Evolutionary conservation across 2,113 vertebrate genomes (phyloP).

Genomic region (Brienomyrus brachyistius): DNA sequence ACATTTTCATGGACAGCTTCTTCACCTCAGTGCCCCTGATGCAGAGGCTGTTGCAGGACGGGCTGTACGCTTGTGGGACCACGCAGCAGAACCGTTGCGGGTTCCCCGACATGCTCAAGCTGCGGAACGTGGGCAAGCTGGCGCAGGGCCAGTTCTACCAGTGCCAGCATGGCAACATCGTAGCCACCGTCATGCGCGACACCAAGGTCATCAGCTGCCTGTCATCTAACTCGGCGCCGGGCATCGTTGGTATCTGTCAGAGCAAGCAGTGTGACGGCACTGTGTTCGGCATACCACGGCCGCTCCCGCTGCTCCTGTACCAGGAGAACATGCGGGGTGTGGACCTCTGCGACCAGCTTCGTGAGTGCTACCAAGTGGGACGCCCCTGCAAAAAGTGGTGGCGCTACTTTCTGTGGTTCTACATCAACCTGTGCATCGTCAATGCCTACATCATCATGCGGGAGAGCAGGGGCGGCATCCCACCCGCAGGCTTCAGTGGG

Average conservation of each 20-base stretch:
- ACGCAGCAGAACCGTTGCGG: constrained; percentile 57
- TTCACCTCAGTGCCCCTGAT: constrained; percentile 67
- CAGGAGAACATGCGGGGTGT: constrained; percentile 73
- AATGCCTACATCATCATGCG: constrained; percentile 65
- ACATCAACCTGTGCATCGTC: constrained; percentile 68
- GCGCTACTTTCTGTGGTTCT: constrained; percentile 74
- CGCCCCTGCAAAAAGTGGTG: constrained; percentile 70
- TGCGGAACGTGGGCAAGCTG: constrained; percentile 62
- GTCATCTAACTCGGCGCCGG: constrained; percentile 65
- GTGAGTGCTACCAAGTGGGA: constrained; percentile 70
- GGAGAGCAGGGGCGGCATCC: constrained; percentile 57
- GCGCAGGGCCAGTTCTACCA: constrained; percentile 67
- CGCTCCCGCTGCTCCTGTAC: constrained; percentile 64
- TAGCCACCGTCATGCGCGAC: constrained; percentile 65
- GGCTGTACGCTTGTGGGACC: constrained; percentile 65
- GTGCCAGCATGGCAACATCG: constrained; percentile 66
- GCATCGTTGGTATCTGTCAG: constrained; percentile 66
- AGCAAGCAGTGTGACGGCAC: constrained; percentile 44
- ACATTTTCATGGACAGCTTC: constrained; percentile 68
- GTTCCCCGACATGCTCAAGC: constrained; percentile 64
- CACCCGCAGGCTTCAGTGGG: constrained; percentile 59
- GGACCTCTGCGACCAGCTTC: constrained; percentile 66
- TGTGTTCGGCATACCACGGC: constrained; percentile 53
- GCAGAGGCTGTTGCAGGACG: constrained; percentile 58
- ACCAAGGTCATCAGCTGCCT: constrained; percentile 62